A percentile compares a stretch with the other conserved stretches of the same genome.
Conservation (phyloP, 2,888 invertebrate genomes). For the Ceramica pisi region DNA sequence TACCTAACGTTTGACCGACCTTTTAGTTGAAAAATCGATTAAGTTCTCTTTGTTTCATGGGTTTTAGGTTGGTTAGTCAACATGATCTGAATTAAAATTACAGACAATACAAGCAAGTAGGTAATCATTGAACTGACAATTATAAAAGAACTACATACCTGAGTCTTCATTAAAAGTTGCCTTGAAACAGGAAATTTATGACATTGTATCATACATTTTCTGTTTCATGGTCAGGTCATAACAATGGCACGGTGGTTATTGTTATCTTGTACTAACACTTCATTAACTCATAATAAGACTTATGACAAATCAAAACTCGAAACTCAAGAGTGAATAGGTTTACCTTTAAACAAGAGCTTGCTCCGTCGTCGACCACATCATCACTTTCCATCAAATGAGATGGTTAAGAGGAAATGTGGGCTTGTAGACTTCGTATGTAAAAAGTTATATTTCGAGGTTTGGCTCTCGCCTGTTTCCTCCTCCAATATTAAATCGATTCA, state of each 20-base stretch:
- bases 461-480: too few relatives aligned
- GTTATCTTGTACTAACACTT: background rate
- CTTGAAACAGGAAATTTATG: background rate
- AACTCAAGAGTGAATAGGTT: too few relatives aligned
- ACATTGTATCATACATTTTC: too few relatives aligned
- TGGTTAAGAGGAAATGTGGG: too few relatives aligned
- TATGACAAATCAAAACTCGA: too few relatives aligned
- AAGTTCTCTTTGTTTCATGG: background rate
- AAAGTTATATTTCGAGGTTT: too few relatives aligned
- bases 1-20: background rate
- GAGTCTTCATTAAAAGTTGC: slow-evolving; percentile 6
- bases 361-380: too few relatives aligned
- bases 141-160: background rate
- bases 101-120: slow-evolving; percentile 8
- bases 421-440: too few relatives aligned
- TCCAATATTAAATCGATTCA: too few relatives aligned
- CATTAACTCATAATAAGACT: background rate
- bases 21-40: slow-evolving; percentile 9
- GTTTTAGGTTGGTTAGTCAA: background rate
- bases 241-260: background rate
- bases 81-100: slow-evolving; percentile 5
- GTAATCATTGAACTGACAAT: slow-evolving; percentile 7
- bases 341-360: too few relatives aligned
- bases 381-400: too few relatives aligned
- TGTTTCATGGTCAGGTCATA: background rate